Base-by-base conservation (phyloP, 2,888 invertebrate genomes). In the Sympetrum striolatum region DNA sequence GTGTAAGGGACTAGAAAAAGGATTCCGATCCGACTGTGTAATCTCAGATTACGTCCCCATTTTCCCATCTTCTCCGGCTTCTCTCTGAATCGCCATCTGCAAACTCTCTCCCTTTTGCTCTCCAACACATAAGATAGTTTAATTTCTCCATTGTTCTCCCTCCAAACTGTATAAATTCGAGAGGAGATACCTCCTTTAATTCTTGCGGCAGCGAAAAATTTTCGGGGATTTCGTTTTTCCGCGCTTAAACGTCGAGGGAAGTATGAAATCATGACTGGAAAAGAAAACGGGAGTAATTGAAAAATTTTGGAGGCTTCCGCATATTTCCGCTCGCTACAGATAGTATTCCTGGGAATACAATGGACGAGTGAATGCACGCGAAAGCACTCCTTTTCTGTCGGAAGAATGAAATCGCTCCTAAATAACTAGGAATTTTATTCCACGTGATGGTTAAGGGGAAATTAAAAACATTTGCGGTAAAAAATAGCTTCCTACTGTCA, bases 11-110 rank as follows among this genome's bases (percentile, higher is more conserved):
- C 44, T 58, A 53, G 35, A 82, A 58, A 31, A 58, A 58, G 14
- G 86, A 64, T 64, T 86, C 86, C 86, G 64, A 86, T 86, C 86
- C 60, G 86, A n/a, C 86, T 37, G 25, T 86, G 86, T 86, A 86
- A 86, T 86, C 86, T 86, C 60, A 86, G 86, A 86, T 86, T 86
- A 86, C 86, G 86, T 86, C 60, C 37, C 86, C 60, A 60, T 86
- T 82, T 82, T 60, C 35, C 35, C 82, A 82, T 82, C 58, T 58
- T 31, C 58, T 44, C 44, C 35, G 35, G 44, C 35, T 82, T 86
- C 86, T 60, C 60, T 64, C 18, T 31, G 5, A 53, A 53, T 44
- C 53, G 18, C 53, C 53, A 35, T 81, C 39, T 37, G 22, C 25
- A 35, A 8, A 8, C 44, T 22, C 31, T 35, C 64, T 39, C 37